phyloP scores from a whole-genome alignment of 2,888 invertebrate genomes.

The Hyles lineata region DNA sequence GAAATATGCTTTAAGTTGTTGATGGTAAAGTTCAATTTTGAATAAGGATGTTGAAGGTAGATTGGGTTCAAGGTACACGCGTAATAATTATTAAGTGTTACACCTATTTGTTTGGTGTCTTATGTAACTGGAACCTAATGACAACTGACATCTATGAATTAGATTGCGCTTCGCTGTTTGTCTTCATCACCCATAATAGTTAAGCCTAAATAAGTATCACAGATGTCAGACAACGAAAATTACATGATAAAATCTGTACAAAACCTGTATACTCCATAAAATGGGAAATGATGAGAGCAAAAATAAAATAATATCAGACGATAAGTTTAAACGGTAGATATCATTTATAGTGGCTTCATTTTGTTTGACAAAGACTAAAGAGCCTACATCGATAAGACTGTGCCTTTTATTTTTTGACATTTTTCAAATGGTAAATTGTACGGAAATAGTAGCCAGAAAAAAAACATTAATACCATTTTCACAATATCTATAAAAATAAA shows the following conservation, averaged over 20 bases:
- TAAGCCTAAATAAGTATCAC: neutral
- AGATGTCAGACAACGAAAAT: slow-evolving; percentile 8
- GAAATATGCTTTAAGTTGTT: slow-evolving; percentile 46
- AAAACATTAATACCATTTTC: no score
- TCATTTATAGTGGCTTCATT: no score
- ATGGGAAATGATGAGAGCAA: no score
- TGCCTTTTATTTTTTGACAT: no score
- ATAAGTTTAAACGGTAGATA: no score
- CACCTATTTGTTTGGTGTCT: slow-evolving; percentile 83
- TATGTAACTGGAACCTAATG: slow-evolving; percentile 81
- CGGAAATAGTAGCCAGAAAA: no score
- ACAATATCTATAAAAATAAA: no score
- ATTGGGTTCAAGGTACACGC: slow-evolving; percentile 59
- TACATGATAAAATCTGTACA: neutral
- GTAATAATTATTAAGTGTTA: slow-evolving; percentile 79
- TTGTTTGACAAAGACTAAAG: no score
- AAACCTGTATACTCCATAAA: no score
- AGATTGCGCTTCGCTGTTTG: slow-evolving; percentile 50
- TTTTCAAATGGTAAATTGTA: no score
- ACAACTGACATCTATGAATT: slow-evolving; percentile 78
- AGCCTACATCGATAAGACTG: no score
- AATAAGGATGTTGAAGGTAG: slow-evolving; percentile 34
- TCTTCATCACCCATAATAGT: neutral
- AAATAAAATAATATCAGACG: no score
- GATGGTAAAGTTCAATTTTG: slow-evolving; percentile 45